Conservation (phyloP, 2,113 vertebrate genomes). For the Platichthys flesus region DNA sequence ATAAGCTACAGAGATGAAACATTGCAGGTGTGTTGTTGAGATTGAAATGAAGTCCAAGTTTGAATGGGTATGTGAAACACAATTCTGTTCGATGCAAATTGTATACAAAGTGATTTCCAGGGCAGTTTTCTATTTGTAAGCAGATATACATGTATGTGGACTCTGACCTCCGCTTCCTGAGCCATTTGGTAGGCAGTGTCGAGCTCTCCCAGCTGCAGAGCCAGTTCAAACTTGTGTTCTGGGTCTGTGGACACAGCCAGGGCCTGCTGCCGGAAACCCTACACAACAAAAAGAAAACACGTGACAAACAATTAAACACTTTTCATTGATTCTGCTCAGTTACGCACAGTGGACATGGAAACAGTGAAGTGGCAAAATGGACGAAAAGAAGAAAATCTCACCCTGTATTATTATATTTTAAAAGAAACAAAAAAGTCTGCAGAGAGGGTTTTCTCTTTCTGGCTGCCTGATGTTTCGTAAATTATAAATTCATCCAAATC, state of each 20-base stretch:
- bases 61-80: no score
- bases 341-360: background rate
- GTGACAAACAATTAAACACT: background rate
- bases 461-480: constrained; percentile 50
- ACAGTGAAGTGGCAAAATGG: background rate
- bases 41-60: no score
- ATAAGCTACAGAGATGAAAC: no score
- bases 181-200: constrained; percentile 92
- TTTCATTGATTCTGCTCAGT: background rate
- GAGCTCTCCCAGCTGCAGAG: constrained; percentile 92
- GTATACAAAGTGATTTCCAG: no score
- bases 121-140: background rate
- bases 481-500: constrained; percentile 27
- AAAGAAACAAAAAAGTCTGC: constrained; percentile 1
- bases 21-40: no score
- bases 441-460: constrained; percentile 42
- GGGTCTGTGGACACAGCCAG: constrained; percentile 93
- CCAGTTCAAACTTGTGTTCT: constrained; percentile 94
- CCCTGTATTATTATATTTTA: constrained; percentile 15
- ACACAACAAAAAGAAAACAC: constrained; percentile 11
- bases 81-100: no score
- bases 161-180: constrained; percentile 90
- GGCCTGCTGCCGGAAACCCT: constrained; percentile 96
- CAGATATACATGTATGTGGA: background rate
- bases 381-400: no score